phyloP scores from a whole-genome alignment of 1,140 invertebrate genomes.

The Dolichoris vasculosae region DNA sequence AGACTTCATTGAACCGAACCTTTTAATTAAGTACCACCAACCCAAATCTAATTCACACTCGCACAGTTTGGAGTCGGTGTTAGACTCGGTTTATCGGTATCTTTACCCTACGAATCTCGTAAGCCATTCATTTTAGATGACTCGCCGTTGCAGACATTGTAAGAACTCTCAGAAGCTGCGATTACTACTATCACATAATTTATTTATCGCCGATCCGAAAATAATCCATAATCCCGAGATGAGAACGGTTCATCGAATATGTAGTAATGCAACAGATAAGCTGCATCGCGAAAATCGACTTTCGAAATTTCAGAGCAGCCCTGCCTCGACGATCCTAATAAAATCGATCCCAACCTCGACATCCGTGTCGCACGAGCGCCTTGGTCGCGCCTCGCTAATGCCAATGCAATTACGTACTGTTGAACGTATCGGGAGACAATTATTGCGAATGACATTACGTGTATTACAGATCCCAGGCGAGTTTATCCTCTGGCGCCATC shows the following conservation, averaged over 20 bases:
- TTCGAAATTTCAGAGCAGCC: neutral
- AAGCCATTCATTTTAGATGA: neutral
- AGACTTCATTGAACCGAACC: neutral
- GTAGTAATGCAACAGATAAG: no score
- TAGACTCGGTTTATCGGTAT: neutral
- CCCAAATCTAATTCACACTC: neutral
- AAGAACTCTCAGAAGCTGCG: neutral
- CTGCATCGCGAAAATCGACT: neutral
- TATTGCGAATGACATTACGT: slow-evolving; percentile 17
- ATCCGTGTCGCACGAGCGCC: neutral
- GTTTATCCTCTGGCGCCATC: slow-evolving; percentile 49
- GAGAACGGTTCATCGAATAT: no score
- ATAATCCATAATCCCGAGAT: no score
- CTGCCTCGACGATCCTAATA: neutral
- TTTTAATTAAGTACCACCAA: neutral
- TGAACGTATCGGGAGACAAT: neutral
- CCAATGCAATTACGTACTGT: neutral
- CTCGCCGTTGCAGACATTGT: neutral
- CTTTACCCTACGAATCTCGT: neutral
- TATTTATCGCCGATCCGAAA: no score
- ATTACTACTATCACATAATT: no score
- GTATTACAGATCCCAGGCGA: neutral
- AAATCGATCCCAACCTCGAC: neutral
- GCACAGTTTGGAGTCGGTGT: neutral
- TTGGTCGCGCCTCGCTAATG: neutral